Evolutionary conservation across 2,888 invertebrate genomes (phyloP).

Genomic region (Drosophila glabriapex): DNA sequence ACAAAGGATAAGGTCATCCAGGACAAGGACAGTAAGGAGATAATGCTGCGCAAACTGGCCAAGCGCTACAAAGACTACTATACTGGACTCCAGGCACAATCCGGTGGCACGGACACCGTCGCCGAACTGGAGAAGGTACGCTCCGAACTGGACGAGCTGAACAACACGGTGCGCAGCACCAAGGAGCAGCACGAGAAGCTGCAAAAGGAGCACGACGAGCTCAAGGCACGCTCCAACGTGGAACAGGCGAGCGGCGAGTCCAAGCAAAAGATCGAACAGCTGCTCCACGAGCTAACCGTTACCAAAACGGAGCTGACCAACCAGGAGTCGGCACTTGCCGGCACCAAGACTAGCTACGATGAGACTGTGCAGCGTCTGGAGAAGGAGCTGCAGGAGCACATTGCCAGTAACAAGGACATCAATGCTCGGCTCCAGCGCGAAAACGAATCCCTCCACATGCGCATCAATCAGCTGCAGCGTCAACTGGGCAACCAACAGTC

Average conservation of each 20-base stretch:
- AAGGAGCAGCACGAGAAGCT: constrained; percentile 63
- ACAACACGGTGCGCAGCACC: constrained; percentile 80
- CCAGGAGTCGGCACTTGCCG: constrained; percentile 87
- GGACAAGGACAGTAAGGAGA: constrained; percentile 90
- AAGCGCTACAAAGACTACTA: constrained; percentile 96
- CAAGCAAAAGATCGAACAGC: constrained; percentile 84
- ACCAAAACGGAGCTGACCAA: constrained; percentile 86
- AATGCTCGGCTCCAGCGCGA: constrained; percentile 87
- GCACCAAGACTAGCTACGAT: constrained; percentile 90
- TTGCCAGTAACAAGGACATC: constrained; percentile 87
- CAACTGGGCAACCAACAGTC: constrained; percentile 88
- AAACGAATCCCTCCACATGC: constrained; percentile 90
- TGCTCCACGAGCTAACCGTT: constrained; percentile 87
- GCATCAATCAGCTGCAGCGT: constrained; percentile 89
- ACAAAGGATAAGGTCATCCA: constrained; percentile 89
- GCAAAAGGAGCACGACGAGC: constrained; percentile 87
- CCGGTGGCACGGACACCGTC: constrained; percentile 69
- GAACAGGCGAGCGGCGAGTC: constrained; percentile 89
- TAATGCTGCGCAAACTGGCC: constrained; percentile 94
- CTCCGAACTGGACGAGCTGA: constrained; percentile 86
- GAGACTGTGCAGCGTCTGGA: constrained; percentile 89
- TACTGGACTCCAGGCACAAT: constrained; percentile 88
- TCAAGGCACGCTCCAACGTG: constrained; percentile 89
- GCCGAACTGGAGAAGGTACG: constrained; percentile 86
- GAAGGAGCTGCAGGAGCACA: constrained; percentile 90